Conservation (phyloP, 2,113 vertebrate species). For the Glaucidium brasilianum region DNA sequence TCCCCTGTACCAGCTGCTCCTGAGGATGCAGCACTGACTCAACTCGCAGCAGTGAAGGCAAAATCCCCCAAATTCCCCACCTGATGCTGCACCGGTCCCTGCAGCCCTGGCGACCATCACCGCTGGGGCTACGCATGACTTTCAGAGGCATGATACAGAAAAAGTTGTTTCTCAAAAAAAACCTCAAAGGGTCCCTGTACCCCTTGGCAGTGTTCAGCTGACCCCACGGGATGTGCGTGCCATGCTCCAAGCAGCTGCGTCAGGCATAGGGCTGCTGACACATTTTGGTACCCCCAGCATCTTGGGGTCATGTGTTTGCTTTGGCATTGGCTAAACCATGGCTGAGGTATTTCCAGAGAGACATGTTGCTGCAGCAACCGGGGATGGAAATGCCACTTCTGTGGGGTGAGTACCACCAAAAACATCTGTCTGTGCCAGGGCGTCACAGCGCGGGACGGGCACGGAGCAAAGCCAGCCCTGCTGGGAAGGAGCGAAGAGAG, state of each 20-base stretch:
- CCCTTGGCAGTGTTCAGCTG: neutral
- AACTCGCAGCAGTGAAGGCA: rapidly evolving
- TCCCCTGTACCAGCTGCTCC: rapidly evolving
- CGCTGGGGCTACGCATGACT: rapidly evolving
- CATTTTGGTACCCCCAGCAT: neutral
- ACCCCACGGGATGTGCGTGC: rapidly evolving
- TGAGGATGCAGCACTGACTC: neutral
- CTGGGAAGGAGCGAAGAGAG: slow-evolving; percentile 39
- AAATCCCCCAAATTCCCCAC: neutral
- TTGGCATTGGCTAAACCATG: neutral
- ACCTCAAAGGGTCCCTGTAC: neutral
- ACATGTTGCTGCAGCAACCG: neutral
- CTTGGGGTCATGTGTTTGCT: rapidly evolving
- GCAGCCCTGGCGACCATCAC: neutral
- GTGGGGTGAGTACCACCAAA: neutral
- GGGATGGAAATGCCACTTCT: neutral
- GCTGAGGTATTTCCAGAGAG: neutral
- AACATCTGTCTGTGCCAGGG: neutral
- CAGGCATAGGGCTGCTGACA: neutral
- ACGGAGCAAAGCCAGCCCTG: neutral
- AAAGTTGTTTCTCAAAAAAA: neutral
- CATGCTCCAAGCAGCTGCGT: rapidly evolving
- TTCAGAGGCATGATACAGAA: neutral
- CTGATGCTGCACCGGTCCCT: neutral
- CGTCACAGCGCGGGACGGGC: neutral